Percentiles rank a stretch among this genome's conserved stretches.
These are phyloP conservation scores for Cotesia vestalis DNA, from an alignment of 1,140 invertebrate species.

Conservation along the genomic window DNA sequence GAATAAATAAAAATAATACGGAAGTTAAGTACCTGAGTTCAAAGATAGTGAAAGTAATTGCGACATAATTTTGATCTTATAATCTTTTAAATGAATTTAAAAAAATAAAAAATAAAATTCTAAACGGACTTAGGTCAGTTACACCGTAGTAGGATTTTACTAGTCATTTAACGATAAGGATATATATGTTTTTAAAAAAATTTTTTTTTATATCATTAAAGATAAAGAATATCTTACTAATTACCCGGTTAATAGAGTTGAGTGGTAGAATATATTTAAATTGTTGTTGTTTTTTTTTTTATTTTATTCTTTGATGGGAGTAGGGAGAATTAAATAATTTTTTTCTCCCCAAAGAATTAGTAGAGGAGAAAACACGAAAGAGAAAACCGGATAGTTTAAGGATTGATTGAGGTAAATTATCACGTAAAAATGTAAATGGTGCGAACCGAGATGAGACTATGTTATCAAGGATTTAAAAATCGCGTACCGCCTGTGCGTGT, in stretches of 20 bases:
- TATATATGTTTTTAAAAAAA: not conserved
- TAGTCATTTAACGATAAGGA: conserved; percentile 12
- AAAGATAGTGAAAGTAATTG: conserved; percentile 34
- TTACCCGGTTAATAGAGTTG: not conserved
- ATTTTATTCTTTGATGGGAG: too few relatives aligned
- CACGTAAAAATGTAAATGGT: conserved; percentile 34
- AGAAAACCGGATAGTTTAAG: conserved; percentile 24
- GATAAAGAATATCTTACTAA: conserved; percentile 5
- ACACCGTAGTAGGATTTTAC: conserved; percentile 15
- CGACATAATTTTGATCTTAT: conserved; percentile 18
- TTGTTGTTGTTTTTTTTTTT: not conserved
- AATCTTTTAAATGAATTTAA: too few relatives aligned
- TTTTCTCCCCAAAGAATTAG: not conserved
- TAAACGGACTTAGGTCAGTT: conserved; percentile 29
- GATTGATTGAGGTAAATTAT: conserved; percentile 30
- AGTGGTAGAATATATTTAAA: not conserved
- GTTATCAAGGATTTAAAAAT: not conserved
- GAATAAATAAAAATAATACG: conserved; percentile 6
- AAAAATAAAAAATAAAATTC: too few relatives aligned
- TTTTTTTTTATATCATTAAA: not conserved
- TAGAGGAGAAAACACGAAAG: conserved; percentile 33
- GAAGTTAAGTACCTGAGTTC: conserved; percentile 3
- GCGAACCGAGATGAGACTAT: not conserved
- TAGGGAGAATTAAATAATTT: too few relatives aligned
- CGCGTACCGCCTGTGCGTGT: not conserved